These are phyloP conservation scores for Abscondita cerata DNA, from an alignment of 2,888 invertebrate species.

Conservation along the genomic window DNA sequence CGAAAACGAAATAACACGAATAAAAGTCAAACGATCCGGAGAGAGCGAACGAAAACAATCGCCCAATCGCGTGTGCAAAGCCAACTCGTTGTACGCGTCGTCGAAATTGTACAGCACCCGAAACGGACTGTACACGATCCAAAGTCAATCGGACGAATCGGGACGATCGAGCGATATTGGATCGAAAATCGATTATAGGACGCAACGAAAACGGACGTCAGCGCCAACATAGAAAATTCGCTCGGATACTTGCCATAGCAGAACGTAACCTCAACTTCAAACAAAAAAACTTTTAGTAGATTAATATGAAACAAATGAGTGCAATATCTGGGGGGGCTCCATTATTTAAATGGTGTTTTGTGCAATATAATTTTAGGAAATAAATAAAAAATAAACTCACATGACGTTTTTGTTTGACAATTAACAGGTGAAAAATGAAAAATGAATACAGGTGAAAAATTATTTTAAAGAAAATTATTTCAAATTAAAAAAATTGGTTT, in stretches of 20 bases:
- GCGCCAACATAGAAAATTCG: constrained; percentile 68
- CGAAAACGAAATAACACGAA: constrained; percentile 41
- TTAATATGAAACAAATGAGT: no score
- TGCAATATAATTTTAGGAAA: constrained; percentile 1
- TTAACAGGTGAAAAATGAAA: no score
- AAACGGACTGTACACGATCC: constrained; percentile 59
- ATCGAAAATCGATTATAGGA: constrained; percentile 19
- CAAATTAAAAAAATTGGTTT: no score
- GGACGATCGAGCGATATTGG: constrained; percentile 50
- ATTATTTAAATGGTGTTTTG: constrained; percentile 6
- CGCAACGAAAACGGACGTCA: constrained; percentile 40
- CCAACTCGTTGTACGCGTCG: constrained; percentile 43
- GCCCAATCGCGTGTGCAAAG: constrained; percentile 51
- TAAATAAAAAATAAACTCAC: no score
- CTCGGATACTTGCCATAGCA: constrained; percentile 67
- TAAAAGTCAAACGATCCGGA: constrained; percentile 29
- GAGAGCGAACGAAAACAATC: constrained; percentile 2
- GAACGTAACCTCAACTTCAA: neutral
- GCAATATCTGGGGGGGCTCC: neutral
- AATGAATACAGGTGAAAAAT: no score
- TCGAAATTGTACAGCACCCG: constrained; percentile 54
- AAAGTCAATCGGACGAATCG: constrained; percentile 59
- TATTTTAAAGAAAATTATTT: no score
- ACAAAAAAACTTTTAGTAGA: neutral
- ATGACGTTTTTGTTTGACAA: no score